Evolutionary conservation across 2,113 vertebrate genomes (phyloP).

Genomic region (Sapajus apella): DNA sequence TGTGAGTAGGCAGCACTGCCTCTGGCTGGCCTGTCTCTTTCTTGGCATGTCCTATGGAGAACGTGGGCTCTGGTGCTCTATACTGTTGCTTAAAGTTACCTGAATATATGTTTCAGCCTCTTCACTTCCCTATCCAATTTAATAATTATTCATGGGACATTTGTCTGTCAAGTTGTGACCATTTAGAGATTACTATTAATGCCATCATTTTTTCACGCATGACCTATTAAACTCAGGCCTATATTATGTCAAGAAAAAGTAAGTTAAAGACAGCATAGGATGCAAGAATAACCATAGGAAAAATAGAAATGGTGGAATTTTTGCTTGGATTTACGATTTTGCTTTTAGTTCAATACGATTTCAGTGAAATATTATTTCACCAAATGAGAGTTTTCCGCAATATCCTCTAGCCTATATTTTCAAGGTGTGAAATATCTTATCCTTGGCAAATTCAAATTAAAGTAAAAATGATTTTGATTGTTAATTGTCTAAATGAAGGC

Average conservation of each 20-base stretch:
- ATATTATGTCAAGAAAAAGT: background rate
- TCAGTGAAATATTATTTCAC: constrained; percentile 44
- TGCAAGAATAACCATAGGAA: background rate
- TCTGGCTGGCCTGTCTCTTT: background rate
- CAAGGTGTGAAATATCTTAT: background rate
- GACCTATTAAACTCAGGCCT: constrained; percentile 22
- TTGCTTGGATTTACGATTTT: background rate
- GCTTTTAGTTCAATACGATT: background rate
- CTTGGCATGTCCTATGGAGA: background rate
- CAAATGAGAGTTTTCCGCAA: background rate
- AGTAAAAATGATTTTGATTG: constrained; percentile 41
- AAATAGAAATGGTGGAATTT: background rate
- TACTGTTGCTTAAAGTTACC: background rate
- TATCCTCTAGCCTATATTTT: constrained; percentile 32
- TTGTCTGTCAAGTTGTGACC: background rate
- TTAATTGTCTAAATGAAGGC: constrained; percentile 32
- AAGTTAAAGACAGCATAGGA: background rate
- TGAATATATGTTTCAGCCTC: background rate
- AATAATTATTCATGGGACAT: constrained; percentile 1
- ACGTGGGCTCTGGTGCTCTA: background rate
- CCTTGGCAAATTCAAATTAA: constrained; percentile 44
- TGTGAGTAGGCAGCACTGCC: background rate
- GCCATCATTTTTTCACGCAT: constrained; percentile 11
- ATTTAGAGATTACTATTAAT: constrained; percentile 32
- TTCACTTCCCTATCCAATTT: background rate